Evolutionary conservation across 2,888 invertebrate species (phyloP), one percentile per base, ranked within the genome.

Genomic region (Odontothrips loti): DNA sequence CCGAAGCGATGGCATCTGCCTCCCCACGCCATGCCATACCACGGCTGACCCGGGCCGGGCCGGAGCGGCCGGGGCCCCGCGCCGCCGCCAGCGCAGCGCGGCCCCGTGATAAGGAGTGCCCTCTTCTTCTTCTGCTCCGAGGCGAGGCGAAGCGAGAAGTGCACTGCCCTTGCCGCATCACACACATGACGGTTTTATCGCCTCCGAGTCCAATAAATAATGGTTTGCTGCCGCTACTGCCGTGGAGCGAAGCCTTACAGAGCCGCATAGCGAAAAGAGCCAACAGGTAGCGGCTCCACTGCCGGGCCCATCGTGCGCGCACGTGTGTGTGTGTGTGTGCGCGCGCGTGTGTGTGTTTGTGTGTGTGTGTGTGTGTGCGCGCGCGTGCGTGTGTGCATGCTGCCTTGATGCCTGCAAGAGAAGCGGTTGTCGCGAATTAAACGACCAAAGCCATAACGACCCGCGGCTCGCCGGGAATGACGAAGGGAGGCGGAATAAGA

Each of bases 181-280:
- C 11, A 17, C 68, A 75, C 68, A 75, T 75, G 23, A 27, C 12
- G 68, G 68, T 75, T 75, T 75, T 75, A 75, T 75, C 68, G 68
- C 68, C 68, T 58, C 68, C n/a, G 68, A 75, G 68, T 75, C 68
- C 68, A 75, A 75, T 75, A 75, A 75, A 75, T 75, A 43, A 43
- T 43, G 34, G 34, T 43, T 43, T 43, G 34, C 34, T 6, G 34
- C 34, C 34, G 34, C 68, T 27, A 27, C 68, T 23, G 68, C 23
- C 23, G 68, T 9, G 68, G 10, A 75, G 68, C 23, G 23, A 27
- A 20, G 27, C 68, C 68, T 2, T 43, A 43, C 34, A 43, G 34
- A 43, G 34, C 34, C 34, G 34, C 34, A 6, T 6, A 2, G 34
- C 11, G 51, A 51, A 51, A 17, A 58, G 58, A 20, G 20, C 58